These are phyloP conservation scores for Amphipyra tragopoginis DNA, from an alignment of 2,888 invertebrate species.

Conservation along the genomic window DNA sequence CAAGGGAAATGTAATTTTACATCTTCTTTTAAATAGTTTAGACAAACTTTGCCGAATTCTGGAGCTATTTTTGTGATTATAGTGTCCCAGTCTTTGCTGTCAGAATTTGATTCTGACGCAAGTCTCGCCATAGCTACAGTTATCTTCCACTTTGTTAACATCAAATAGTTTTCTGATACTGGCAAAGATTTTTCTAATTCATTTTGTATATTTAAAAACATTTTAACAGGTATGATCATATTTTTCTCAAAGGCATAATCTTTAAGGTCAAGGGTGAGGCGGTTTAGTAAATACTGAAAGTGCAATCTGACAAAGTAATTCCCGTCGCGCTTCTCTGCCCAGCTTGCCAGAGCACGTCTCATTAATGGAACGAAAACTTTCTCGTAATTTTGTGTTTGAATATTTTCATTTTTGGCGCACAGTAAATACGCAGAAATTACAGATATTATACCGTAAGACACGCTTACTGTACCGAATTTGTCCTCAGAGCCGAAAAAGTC, in stretches of 20 bases:
- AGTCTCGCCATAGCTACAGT: conserved; percentile 62
- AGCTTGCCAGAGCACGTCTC: conserved; percentile 60
- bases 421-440: conserved; percentile 71
- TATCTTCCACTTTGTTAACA: conserved; percentile 71
- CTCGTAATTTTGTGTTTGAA: conserved; percentile 69
- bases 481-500: conserved; percentile 54
- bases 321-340: conserved; percentile 59
- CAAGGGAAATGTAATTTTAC: conserved; percentile 67
- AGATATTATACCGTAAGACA: conserved; percentile 46
- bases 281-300: conserved; percentile 59
- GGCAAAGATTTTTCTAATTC: conserved; percentile 62
- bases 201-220: conserved; percentile 62
- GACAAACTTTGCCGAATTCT: conserved; percentile 68
- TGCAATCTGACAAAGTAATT: conserved; percentile 54
- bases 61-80: conserved; percentile 58
- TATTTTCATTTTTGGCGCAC: conserved; percentile 63
- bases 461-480: conserved; percentile 19
- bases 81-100: conserved; percentile 51
- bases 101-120: conserved; percentile 50
- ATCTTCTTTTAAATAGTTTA: conserved; percentile 71
- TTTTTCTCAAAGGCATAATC: conserved; percentile 57
- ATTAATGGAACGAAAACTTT: conserved; percentile 68
- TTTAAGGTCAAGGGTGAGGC: conserved; percentile 62
- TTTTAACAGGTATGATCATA: conserved; percentile 61
- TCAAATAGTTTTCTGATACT: conserved; percentile 70